Evolutionary conservation across 2,888 invertebrate species (phyloP).

Genomic region (Dynastes maya): DNA sequence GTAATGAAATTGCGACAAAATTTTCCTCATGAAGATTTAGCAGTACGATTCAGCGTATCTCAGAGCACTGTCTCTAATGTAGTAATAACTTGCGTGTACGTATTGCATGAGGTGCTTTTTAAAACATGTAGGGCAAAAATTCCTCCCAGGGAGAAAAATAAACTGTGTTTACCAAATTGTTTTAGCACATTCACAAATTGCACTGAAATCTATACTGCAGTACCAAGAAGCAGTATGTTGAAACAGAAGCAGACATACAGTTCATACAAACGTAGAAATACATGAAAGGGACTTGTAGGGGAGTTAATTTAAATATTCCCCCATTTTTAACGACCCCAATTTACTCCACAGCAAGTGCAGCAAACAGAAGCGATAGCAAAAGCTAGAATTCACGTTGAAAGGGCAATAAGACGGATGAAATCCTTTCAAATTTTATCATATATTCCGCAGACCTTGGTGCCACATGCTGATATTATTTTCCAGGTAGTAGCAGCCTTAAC

Average conservation of each 20-base stretch:
- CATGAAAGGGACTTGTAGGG: slow-evolving; percentile 59
- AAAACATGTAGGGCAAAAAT: slow-evolving; percentile 20
- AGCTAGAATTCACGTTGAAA: slow-evolving; percentile 58
- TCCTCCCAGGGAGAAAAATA: too few relatives aligned
- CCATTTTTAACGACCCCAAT: slow-evolving; percentile 50
- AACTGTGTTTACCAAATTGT: too few relatives aligned
- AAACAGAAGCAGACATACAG: slow-evolving; percentile 55
- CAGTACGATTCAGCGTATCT: slow-evolving; percentile 50
- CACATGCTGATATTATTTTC: background rate
- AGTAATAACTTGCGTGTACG: slow-evolving; percentile 53
- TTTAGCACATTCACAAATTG: slow-evolving; percentile 38
- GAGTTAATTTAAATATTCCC: slow-evolving; percentile 59
- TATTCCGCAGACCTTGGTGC: slow-evolving; percentile 10
- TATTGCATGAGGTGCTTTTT: slow-evolving; percentile 54
- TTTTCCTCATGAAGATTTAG: slow-evolving; percentile 55
- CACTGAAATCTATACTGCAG: slow-evolving; percentile 53
- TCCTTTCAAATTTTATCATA: slow-evolving; percentile 46
- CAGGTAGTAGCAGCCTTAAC: slow-evolving; percentile 20
- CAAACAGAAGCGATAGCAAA: slow-evolving; percentile 57
- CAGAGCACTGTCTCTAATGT: slow-evolving; percentile 22
- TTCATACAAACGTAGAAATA: slow-evolving; percentile 59
- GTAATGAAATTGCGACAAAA: slow-evolving; percentile 56
- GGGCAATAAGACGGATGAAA: slow-evolving; percentile 58
- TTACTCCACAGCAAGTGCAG: slow-evolving; percentile 55
- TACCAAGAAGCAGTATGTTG: slow-evolving; percentile 51